Base-by-base conservation (phyloP, 1,140 invertebrate species). In the Venustaconcha ellipsiformis region DNA sequence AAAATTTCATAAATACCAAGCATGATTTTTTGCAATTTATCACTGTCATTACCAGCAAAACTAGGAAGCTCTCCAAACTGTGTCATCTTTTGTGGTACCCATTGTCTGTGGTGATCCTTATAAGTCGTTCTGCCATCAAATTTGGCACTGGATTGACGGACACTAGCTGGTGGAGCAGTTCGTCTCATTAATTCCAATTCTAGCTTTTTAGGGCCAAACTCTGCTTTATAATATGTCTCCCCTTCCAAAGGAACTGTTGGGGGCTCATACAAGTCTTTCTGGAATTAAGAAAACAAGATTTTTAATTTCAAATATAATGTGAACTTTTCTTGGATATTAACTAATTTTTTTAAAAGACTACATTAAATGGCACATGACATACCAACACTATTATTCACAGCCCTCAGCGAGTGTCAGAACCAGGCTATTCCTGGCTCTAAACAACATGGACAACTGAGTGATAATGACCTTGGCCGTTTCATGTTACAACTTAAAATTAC, bases 11-110 rank as follows among this genome's bases (percentile, higher is more conserved):
- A 48, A 48, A 48, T 48, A 8, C 37, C 37, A 48, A 8, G 37
- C 5, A 48, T 48, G 6, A 48, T 48, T 48, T 48, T 48, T 6
- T 48, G 37, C 0, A 48, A 6, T 48, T 48, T 8, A 48, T 48
- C 37, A 8, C 5, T 48, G 37, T 8, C 37, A 48, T 57, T 78
- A 88, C 87, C 88, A 57, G 87, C 84, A 74, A 88, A 89, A 68
- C 83, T 86, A 26, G 88, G 87, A 23, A 89, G 72, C 67, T 89
- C 88, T 57, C 83, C 82, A 70, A 88, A 89, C 18, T 80, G 72
- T 20, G 84, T 79, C 18, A 67, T 78, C 20, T 85, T 84, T 57
- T 85, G 81, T 20, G 82, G 76, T 30, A 84, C 76, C 88, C 88
- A 89, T 58, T 83, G 77, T 69, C 86, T 89, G 69, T 74, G 88